Evolutionary conservation across 2,113 vertebrate species (phyloP), one percentile per base, ranked within the genome.

Genomic region (Nycticorax nycticorax): DNA sequence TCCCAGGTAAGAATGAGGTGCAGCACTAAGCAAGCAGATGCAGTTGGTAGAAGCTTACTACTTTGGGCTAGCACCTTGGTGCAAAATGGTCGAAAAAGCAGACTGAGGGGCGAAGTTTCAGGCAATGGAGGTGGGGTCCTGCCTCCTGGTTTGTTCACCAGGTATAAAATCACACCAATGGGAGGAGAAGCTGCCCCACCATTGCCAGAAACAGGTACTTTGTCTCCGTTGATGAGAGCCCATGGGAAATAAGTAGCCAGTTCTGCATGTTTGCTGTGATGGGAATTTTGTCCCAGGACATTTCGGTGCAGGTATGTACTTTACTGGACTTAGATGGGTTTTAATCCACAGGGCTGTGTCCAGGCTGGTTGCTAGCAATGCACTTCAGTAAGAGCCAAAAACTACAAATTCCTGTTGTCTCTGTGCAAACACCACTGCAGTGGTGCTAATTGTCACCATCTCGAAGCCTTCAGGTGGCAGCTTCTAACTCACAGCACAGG

Each of bases 381-480:
- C 30, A 3, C 30, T 63, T 43, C 52, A 57, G 39, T 45, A 45
- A 93, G 50, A 94, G 33, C 47, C 30, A 82, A 48, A 27, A 76
- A 10, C 41, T 85, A 43, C n/a, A 43, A 47, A 74, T 59, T 73
- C 56, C 87, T 28, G 15, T 76, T 91, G 50, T 57, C 37, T 71
- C 33, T 62, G 41, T 89, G 55, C 85, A 88, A 91, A 74, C 68
- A 55, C 45, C 66, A 47, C 77, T 52, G 74, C 62, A 35, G 79
- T 57, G 57, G 41, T 95, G 91, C 55, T 96, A 88, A 94, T 85
- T 91, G 87, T 89, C 50, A 62, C 41, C 53, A 18, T 83, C 67
- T 50, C 30, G 0, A 33, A 97, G 63, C 67, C 81, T 95, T 96
- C 93, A 71, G 87, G 93, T 94, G 89, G 74, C 91, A 91, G 62